A percentile compares a stretch with the other conserved stretches of the same genome.
Evolutionary conservation across 2,888 invertebrate genomes (phyloP).

Genomic region (Pantelozetes paolii): DNA sequence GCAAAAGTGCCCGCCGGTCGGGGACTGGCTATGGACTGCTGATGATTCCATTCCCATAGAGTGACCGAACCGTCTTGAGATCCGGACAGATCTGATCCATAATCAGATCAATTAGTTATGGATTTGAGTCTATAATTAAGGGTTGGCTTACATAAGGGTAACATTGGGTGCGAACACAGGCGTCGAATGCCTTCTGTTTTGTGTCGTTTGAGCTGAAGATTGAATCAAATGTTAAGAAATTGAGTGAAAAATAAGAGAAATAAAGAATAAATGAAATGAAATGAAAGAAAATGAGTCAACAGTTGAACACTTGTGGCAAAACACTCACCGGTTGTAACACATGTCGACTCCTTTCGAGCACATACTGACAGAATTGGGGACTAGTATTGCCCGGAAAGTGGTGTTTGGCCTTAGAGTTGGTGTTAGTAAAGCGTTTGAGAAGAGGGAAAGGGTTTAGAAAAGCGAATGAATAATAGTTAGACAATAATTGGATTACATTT

Average conservation of each 20-base stretch:
- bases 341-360: slow-evolving; percentile 93
- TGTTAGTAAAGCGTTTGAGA: slow-evolving; percentile 24
- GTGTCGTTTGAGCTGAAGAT: slow-evolving; percentile 78
- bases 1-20: slow-evolving; percentile 84
- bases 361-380: slow-evolving; percentile 89
- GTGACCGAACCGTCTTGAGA: slow-evolving; percentile 93
- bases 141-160: slow-evolving; percentile 82
- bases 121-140: background rate
- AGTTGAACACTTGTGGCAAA: slow-evolving; percentile 10
- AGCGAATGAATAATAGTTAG: background rate
- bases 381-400: slow-evolving; percentile 94
- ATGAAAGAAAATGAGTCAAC: slow-evolving; percentile 38
- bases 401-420: slow-evolving; percentile 55
- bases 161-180: slow-evolving; percentile 89
- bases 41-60: slow-evolving; percentile 97
- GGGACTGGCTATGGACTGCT: slow-evolving; percentile 80
- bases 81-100: slow-evolving; percentile 73
- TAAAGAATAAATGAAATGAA: slow-evolving; percentile 21
- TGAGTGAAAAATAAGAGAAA: background rate
- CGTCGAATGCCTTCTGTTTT: slow-evolving; percentile 89
- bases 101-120: slow-evolving; percentile 36
- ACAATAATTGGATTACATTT: background rate
- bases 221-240: background rate
- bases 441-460: background rate
- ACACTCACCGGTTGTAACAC: slow-evolving; percentile 86